phyloP scores from a whole-genome alignment of 2,797 vertebrate genomes.

The Sciurus carolinensis region DNA sequence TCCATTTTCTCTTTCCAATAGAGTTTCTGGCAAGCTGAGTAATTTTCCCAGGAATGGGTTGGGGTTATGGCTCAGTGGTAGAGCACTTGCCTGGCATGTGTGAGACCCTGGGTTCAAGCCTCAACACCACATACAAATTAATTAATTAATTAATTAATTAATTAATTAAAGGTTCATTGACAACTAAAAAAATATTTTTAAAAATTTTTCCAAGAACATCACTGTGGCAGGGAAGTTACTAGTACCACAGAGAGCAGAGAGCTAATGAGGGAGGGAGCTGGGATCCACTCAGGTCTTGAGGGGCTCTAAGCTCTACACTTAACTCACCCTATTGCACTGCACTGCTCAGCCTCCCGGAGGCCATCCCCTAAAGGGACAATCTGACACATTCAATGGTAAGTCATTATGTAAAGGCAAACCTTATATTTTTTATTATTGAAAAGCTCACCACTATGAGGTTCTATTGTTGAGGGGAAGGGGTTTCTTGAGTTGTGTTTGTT shows the following conservation, averaged over 20 bases:
- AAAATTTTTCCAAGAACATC: background rate
- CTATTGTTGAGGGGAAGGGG: background rate
- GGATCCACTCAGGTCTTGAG: background rate
- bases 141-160: too few relatives aligned
- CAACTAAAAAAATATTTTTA: too few relatives aligned
- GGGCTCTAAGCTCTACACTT: background rate
- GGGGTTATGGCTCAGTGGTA: too few relatives aligned
- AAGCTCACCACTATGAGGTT: background rate
- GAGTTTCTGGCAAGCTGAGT: background rate
- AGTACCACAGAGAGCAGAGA: background rate
- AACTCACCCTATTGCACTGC: background rate
- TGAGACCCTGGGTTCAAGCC: too few relatives aligned
- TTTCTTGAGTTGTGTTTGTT: background rate
- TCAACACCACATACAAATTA: too few relatives aligned
- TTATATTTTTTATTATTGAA: background rate
- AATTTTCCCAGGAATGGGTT: background rate
- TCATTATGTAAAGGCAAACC: background rate
- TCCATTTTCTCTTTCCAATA: background rate
- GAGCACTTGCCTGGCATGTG: too few relatives aligned
- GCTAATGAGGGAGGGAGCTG: background rate
- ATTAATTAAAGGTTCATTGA: too few relatives aligned
- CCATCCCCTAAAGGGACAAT: background rate
- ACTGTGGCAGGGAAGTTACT: accelerated
- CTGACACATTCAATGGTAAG: background rate
- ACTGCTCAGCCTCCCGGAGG: background rate